These are phyloP conservation scores for Enoplolaimus lenunculus DNA, from an alignment of 2,888 invertebrate species.

Conservation along the genomic window DNA sequence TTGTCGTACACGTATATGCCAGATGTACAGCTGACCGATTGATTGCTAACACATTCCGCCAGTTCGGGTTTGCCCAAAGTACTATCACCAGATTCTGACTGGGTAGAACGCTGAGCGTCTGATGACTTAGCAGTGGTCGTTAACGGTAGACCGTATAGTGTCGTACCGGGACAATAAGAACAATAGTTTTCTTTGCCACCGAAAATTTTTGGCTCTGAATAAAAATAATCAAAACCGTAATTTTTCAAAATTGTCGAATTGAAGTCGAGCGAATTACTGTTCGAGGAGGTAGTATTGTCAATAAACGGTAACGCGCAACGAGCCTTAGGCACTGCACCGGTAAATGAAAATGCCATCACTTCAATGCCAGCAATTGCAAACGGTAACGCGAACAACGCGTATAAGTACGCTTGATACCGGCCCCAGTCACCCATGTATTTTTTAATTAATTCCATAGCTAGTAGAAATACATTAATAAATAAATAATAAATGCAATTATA, in stretches of 20 bases:
- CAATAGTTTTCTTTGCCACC: constrained; percentile 6
- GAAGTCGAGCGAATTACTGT: no score
- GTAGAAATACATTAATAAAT: no score
- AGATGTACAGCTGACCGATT: background rate
- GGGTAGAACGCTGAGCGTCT: background rate
- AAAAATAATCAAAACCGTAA: background rate
- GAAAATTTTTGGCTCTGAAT: background rate
- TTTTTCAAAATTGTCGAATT: background rate
- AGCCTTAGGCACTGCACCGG: constrained; percentile 16
- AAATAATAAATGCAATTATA: no score
- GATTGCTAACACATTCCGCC: background rate
- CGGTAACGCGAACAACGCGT: constrained; percentile 10
- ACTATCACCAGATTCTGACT: background rate
- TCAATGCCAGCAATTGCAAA: background rate
- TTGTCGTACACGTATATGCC: background rate
- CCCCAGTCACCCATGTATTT: constrained; percentile 21
- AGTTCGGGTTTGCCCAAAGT: background rate
- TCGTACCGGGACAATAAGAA: background rate
- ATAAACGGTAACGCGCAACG: constrained; percentile 9
- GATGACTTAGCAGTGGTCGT: background rate
- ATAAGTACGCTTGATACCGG: constrained; percentile 20
- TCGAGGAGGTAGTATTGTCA: background rate
- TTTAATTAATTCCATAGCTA: constrained; percentile 16
- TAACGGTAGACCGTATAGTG: background rate
- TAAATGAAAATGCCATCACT: constrained; percentile 19